Base-by-base conservation (phyloP, 1,140 invertebrate species). In the Paracyclopina nana region DNA sequence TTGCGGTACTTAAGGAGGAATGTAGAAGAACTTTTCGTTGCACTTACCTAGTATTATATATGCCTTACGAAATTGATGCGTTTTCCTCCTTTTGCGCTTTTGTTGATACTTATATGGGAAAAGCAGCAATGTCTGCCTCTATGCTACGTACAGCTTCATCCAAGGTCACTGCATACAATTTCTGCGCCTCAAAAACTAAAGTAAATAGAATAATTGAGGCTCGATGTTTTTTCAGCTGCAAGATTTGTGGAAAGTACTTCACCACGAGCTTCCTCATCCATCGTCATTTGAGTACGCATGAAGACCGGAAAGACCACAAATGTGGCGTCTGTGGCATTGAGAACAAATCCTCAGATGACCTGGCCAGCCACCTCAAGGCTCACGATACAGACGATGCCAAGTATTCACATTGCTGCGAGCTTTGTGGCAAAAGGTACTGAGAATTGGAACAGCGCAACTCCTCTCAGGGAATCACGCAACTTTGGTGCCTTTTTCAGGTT, bases 251-350 rank as follows among this genome's bases (percentile, higher is more conserved):
- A 9, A 48, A 48, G 25, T 28, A 14, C 12, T 48, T n/a, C 30
- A 24, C 45, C 25, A 22, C 45, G 12, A 26, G 14, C 4, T 31
- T 28, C 27, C 28, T 48, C 16, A 28, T 28, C 12, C 16, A 11
- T 12, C 16, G 45, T 14, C 45, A 48, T 28, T 28, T 48, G 45
- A 9, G 27, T 14, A 28, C 27, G 8, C 45, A 48, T 18, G 18
- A 11, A 9, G 45, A 48, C 22, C 22, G 14, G 12, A 27, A 27
- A 14, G 25, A 51, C 4, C 84, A 86, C 64, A 74, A 79, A 31
- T 94, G 86, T 64, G 80, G 84, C 61, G 79, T 87, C 51, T 94
- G 87, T 65, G 74, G 78, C 51, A 92, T 92, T 22, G 59, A 58
- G 24, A 60, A 54, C 44, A 51, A 58, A 3, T 84, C 88, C 14